phyloP scores from a whole-genome alignment of 2,888 invertebrate species.

The Megamerina dolium region DNA sequence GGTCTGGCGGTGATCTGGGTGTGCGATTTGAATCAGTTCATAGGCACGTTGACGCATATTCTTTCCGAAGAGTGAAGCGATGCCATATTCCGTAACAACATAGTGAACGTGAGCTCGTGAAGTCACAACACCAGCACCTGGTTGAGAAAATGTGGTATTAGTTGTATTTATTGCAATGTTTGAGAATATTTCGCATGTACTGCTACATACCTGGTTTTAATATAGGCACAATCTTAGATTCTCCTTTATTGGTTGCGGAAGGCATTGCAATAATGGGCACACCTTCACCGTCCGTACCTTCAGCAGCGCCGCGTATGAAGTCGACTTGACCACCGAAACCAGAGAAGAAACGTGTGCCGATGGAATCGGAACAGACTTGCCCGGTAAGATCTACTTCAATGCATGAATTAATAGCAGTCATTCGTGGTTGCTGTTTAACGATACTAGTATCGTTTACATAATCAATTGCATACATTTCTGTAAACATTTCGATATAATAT shows the following conservation, averaged over 20 bases:
- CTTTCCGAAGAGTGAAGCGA: constrained; percentile 85
- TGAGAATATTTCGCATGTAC: background rate
- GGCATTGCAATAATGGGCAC: constrained; percentile 90
- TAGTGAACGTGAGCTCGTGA: constrained; percentile 89
- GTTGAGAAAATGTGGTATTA: constrained; percentile 29
- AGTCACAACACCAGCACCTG: constrained; percentile 92
- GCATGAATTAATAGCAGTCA: constrained; percentile 96
- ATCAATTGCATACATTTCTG: constrained; percentile 84
- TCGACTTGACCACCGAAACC: constrained; percentile 94
- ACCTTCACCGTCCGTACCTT: constrained; percentile 75
- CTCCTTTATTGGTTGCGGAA: constrained; percentile 70
- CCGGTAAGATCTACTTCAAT: constrained; percentile 92
- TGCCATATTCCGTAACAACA: constrained; percentile 87
- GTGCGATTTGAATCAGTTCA: constrained; percentile 81
- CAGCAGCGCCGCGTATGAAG: constrained; percentile 86
- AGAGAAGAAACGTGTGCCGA: constrained; percentile 64
- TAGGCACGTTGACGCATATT: constrained; percentile 83
- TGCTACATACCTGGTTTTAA: constrained; percentile 66
- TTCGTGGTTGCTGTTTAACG: constrained; percentile 76
- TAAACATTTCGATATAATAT: too few relatives aligned
- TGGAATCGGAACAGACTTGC: constrained; percentile 89
- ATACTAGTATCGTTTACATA: constrained; percentile 82
- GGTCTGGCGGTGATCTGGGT: constrained; percentile 77
- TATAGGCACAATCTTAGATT: constrained; percentile 76
- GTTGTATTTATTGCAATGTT: background rate